Evolutionary conservation across 2,888 invertebrate species (phyloP).

Genomic region (Muschampia plurimacula): DNA sequence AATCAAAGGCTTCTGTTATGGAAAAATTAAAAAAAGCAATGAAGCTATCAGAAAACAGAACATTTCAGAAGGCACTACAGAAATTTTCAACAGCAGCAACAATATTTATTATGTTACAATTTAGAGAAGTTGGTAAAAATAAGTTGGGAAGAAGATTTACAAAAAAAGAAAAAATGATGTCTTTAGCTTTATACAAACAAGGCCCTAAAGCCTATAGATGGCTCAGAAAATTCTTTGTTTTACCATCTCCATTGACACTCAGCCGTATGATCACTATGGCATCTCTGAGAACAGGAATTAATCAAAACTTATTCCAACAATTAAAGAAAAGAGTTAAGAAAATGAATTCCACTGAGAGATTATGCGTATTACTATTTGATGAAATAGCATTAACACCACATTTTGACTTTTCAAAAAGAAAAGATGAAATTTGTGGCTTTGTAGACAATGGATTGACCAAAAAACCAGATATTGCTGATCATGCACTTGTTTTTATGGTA

Average conservation of each 20-base stretch:
- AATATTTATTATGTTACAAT: neutral
- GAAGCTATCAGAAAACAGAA: neutral
- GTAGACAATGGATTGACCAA: neutral
- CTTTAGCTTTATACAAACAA: neutral
- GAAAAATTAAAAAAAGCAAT: neutral
- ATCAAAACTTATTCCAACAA: neutral
- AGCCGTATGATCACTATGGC: neutral
- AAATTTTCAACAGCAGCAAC: neutral
- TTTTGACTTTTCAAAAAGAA: neutral
- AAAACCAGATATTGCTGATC: neutral
- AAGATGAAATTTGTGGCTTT: neutral
- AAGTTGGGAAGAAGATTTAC: neutral
- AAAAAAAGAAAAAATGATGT: neutral
- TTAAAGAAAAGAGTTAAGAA: neutral
- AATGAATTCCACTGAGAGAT: neutral
- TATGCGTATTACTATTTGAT: neutral
- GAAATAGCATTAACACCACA: constrained; percentile 1
- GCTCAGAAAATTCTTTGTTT: neutral
- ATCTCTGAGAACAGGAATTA: neutral
- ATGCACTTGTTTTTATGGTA: neutral
- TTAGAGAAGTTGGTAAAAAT: neutral
- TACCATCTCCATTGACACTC: neutral
- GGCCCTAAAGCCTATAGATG: neutral
- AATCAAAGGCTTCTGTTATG: too few species aligned
- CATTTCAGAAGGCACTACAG: neutral